phyloP scores from a whole-genome alignment of 1,140 invertebrate genomes.

The Sycophila sp. region DNA sequence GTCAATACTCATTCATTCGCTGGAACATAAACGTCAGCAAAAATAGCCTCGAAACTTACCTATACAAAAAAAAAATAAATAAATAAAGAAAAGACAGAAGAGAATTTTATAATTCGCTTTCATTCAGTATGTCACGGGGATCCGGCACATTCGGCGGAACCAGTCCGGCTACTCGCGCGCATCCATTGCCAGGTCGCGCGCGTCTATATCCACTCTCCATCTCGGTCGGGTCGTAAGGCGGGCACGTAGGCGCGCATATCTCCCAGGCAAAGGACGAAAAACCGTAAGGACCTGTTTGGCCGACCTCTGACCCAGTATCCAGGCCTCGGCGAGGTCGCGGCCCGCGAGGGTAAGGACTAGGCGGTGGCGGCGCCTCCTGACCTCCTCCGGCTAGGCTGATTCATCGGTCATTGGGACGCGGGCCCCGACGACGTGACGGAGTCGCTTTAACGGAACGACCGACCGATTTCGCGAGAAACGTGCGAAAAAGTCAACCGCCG shows the following conservation, averaged over 20 bases:
- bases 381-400: constrained; percentile 37
- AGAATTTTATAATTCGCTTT: constrained; percentile 19
- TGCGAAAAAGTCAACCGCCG: too few relatives aligned
- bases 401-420: constrained; percentile 29
- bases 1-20: too few relatives aligned
- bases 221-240: neutral
- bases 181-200: neutral
- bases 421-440: neutral
- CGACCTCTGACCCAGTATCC: constrained; percentile 19
- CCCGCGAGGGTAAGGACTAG: neutral
- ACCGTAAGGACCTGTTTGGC: constrained; percentile 41
- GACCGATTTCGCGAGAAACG: constrained; percentile 7
- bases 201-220: neutral
- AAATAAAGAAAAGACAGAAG: too few relatives aligned
- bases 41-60: too few relatives aligned
- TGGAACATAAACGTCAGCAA: neutral
- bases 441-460: neutral
- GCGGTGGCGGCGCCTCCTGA: constrained; percentile 23
- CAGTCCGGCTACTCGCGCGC: neutral
- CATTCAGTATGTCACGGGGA: neutral
- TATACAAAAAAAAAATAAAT: too few relatives aligned
- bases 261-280: constrained; percentile 38
- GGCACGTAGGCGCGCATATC: too few relatives aligned
- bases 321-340: neutral
- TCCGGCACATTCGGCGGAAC: neutral